phyloP scores from a whole-genome alignment of 2,888 invertebrate species.

The Melieria omissa region DNA sequence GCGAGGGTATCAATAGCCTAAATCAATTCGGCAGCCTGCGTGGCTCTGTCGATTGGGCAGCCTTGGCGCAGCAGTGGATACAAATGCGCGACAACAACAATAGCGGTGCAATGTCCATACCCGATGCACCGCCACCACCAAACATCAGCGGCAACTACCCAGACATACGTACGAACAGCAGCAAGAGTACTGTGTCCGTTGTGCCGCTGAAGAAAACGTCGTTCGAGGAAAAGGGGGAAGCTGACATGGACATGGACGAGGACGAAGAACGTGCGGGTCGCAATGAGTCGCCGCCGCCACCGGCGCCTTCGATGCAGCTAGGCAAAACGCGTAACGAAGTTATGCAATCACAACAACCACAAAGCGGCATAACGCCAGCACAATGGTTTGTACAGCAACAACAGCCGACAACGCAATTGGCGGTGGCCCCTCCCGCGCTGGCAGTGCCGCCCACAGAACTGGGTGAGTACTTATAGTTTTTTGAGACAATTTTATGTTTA shows the following conservation, averaged over 20 bases:
- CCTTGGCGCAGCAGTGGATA: conserved; percentile 97
- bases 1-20: conserved; percentile 56
- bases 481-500: background rate
- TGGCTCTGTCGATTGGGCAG: conserved; percentile 95
- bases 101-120: conserved; percentile 66
- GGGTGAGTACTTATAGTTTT: background rate
- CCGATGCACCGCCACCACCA: conserved; percentile 72
- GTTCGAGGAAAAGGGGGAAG: conserved; percentile 81
- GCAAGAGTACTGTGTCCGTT: background rate
- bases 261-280: conserved; percentile 68
- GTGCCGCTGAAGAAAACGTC: conserved; percentile 51
- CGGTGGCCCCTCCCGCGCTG: too few relatives aligned
- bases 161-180: background rate
- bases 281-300: conserved; percentile 35
- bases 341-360: conserved; percentile 51
- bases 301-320: conserved; percentile 44
- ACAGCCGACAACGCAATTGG: background rate
- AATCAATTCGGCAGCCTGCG: conserved; percentile 43
- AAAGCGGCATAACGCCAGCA: too few relatives aligned
- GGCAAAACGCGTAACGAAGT: conserved; percentile 37
- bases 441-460: too few relatives aligned
- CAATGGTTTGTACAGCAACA: conserved; percentile 34
- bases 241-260: conserved; percentile 87
- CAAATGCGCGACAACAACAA: conserved; percentile 78
- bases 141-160: conserved; percentile 52